Conservation (phyloP, 2,888 invertebrate genomes). For the Anodontia alba region DNA sequence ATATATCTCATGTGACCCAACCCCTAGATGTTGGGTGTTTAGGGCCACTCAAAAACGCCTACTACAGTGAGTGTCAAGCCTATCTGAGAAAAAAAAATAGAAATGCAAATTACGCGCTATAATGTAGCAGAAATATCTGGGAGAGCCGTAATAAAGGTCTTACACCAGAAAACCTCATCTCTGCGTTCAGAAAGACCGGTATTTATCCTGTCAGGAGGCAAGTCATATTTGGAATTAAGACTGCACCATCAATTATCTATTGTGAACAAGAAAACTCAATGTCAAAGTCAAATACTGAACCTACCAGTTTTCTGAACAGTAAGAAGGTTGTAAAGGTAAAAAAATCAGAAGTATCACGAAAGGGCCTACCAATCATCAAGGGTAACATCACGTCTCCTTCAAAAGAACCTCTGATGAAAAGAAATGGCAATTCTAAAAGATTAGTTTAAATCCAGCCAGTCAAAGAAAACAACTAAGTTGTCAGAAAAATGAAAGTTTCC, state of each 20-base stretch:
- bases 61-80: conserved; percentile 27
- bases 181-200: conserved; percentile 8
- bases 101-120: conserved; percentile 22
- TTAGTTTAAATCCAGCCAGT: background rate
- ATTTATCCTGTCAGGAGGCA: conserved; percentile 1
- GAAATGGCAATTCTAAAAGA: background rate
- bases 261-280: background rate
- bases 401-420: conserved; percentile 8
- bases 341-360: background rate
- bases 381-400: conserved; percentile 17
- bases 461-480: background rate
- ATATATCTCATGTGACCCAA: conserved; percentile 36
- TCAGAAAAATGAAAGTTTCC: background rate
- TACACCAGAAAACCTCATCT: background rate
- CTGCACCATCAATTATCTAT: conserved; percentile 35
- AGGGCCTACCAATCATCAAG: background rate
- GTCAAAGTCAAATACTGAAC: background rate
- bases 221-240: conserved; percentile 4
- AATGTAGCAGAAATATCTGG: conserved; percentile 29
- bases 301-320: conserved; percentile 16
- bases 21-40: conserved; percentile 51
- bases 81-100: conserved; percentile 34
- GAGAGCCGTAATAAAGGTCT: background rate
- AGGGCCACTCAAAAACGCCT: conserved; percentile 39
- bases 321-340: background rate